A percentile compares a stretch with the other conserved stretches of the same genome.
These are phyloP conservation scores for Deilephila elpenor DNA, from an alignment of 2,888 invertebrate genomes.

Conservation along the genomic window DNA sequence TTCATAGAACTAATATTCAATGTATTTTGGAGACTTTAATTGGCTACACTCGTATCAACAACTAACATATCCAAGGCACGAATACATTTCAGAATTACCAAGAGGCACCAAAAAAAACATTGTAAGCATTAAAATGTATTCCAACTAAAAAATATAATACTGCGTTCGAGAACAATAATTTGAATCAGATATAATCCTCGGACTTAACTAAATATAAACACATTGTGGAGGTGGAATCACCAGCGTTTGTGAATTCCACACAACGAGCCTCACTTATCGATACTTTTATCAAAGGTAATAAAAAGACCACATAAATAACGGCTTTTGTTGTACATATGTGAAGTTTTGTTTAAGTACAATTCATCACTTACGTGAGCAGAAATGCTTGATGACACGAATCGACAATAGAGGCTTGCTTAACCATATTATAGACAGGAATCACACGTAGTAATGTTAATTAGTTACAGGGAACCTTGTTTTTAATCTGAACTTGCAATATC, in stretches of 20 bases:
- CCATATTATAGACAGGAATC: background rate
- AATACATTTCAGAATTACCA: too few species aligned
- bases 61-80: too few species aligned
- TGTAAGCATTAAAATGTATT: background rate
- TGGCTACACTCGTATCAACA: too few species aligned
- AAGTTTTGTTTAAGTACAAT: constrained; percentile 26
- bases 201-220: constrained; percentile 26
- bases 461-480: too few species aligned
- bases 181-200: constrained; percentile 18
- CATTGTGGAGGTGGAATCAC: constrained; percentile 24
- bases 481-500: too few species aligned
- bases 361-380: constrained; percentile 32
- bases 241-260: constrained; percentile 30
- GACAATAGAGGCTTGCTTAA: constrained; percentile 36
- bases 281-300: constrained; percentile 30
- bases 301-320: constrained; percentile 29
- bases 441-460: too few species aligned
- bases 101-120: too few species aligned
- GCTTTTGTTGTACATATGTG: constrained; percentile 28
- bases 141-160: constrained; percentile 9
- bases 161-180: constrained; percentile 19
- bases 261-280: constrained; percentile 27
- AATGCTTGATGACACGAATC: constrained; percentile 41
- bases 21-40: too few species aligned
- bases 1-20: too few species aligned